Percentiles rank a stretch among this genome's conserved stretches.
phyloP scores from a whole-genome alignment of 2,888 invertebrate species.

The Proisotoma minuta region DNA sequence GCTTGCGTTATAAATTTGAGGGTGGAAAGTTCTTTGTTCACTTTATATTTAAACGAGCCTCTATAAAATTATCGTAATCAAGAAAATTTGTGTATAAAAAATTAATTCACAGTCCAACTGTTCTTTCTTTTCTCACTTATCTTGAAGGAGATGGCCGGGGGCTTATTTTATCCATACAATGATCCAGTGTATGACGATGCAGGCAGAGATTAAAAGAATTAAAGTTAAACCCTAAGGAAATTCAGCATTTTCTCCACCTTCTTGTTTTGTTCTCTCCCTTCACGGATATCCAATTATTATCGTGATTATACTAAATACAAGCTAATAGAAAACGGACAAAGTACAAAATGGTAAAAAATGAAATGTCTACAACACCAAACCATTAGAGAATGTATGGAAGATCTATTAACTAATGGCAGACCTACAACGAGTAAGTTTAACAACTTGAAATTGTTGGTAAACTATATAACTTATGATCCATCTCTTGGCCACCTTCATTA shows the following conservation, averaged over 20 bases:
- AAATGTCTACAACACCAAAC: neutral
- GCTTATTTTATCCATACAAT: too few relatives aligned
- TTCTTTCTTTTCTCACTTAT: too few relatives aligned
- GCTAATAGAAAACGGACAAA: conserved; percentile 10
- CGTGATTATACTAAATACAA: conserved; percentile 13
- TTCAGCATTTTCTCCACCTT: neutral
- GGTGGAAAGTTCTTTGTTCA: too few relatives aligned
- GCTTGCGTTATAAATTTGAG: too few relatives aligned
- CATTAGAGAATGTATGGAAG: neutral
- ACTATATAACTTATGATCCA: conserved; percentile 1
- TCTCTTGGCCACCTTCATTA: conserved; percentile 10
- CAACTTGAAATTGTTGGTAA: neutral
- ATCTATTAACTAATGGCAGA: neutral
- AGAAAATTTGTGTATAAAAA: too few relatives aligned
- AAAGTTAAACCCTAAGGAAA: too few relatives aligned
- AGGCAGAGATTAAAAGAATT: too few relatives aligned
- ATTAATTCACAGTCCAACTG: too few relatives aligned
- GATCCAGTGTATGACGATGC: too few relatives aligned
- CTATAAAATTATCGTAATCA: too few relatives aligned
- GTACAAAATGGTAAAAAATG: conserved; percentile 4
- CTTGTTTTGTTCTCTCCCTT: conserved; percentile 3
- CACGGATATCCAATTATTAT: conserved; percentile 7
- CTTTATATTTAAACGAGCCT: too few relatives aligned
- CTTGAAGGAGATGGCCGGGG: too few relatives aligned
- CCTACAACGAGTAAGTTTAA: neutral